phyloP scores from a whole-genome alignment of 2,888 invertebrate genomes.

The Hofmannophila pseudospretella region DNA sequence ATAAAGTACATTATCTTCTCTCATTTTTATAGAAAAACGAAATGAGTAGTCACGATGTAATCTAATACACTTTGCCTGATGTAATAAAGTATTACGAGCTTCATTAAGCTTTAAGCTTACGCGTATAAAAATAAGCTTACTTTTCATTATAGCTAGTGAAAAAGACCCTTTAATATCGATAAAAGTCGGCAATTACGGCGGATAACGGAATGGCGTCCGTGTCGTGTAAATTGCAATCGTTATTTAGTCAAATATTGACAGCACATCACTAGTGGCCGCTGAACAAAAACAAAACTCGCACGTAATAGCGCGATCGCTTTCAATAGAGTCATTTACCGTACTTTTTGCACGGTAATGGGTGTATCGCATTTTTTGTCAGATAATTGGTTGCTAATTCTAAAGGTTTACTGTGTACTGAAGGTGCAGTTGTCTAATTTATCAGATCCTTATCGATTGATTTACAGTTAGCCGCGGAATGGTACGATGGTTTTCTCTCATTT shows the following conservation, averaged over 20 bases:
- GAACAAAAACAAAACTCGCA: constrained; percentile 13
- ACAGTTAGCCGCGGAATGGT: constrained; percentile 21
- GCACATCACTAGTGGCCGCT: constrained; percentile 3
- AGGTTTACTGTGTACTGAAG: constrained; percentile 31
- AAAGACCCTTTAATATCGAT: constrained; percentile 4
- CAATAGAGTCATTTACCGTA: constrained; percentile 15
- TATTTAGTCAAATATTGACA: constrained; percentile 16
- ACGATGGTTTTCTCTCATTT: constrained; percentile 24
- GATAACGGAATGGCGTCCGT: constrained; percentile 4
- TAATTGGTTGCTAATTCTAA: constrained; percentile 52
- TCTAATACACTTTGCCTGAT: constrained; percentile 5
- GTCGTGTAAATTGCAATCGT: constrained; percentile 11
- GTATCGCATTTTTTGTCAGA: constrained; percentile 37
- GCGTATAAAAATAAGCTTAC: background rate
- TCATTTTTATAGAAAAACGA: constrained; percentile 6
- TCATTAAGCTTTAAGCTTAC: constrained; percentile 6
- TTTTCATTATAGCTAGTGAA: background rate
- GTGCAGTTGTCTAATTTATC: constrained; percentile 21
- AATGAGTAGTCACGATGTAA: constrained; percentile 4
- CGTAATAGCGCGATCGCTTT: constrained; percentile 14
- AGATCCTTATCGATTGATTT: constrained; percentile 47
- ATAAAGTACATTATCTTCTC: background rate
- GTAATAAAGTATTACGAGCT: constrained; percentile 10
- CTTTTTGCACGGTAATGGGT: constrained; percentile 38
- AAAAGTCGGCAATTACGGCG: constrained; percentile 10